Conservation (phyloP, 2,113 vertebrate species). For the Calidris pugnax region DNA sequence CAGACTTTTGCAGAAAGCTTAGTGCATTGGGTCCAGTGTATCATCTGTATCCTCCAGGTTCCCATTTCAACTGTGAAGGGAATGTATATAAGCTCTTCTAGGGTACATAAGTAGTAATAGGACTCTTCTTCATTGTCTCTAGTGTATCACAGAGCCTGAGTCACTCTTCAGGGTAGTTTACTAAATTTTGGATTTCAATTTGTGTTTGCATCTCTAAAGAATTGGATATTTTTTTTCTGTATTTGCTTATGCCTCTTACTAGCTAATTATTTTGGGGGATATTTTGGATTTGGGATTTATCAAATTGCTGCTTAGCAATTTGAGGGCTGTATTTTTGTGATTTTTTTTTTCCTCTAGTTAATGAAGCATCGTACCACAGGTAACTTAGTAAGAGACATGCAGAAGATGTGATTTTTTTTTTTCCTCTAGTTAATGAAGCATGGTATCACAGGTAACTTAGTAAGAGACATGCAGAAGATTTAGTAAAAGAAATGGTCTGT, state of each 20-base stretch:
- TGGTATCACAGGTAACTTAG: neutral
- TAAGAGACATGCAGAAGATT: neutral
- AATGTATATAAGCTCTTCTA: neutral
- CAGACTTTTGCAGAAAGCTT: neutral
- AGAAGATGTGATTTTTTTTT: neutral
- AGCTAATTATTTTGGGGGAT: neutral
- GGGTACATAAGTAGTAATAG: neutral
- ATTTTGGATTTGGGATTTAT: slow-evolving; percentile 13
- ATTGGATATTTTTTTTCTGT: neutral
- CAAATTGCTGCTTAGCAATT: neutral
- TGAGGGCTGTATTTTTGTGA: neutral
- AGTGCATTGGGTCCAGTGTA: neutral
- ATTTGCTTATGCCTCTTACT: neutral
- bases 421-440: neutral
- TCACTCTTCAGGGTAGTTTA: neutral
- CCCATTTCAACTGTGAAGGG: neutral
- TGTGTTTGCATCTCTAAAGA: neutral
- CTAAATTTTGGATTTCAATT: neutral
- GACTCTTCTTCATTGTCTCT: neutral
- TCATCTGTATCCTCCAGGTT: neutral
- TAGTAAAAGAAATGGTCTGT: neutral
- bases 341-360: neutral
- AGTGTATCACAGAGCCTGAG: neutral
- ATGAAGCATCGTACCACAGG: neutral
- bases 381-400: neutral